phyloP scores from a whole-genome alignment of 2,888 invertebrate species.

The Parnassius orleans region DNA sequence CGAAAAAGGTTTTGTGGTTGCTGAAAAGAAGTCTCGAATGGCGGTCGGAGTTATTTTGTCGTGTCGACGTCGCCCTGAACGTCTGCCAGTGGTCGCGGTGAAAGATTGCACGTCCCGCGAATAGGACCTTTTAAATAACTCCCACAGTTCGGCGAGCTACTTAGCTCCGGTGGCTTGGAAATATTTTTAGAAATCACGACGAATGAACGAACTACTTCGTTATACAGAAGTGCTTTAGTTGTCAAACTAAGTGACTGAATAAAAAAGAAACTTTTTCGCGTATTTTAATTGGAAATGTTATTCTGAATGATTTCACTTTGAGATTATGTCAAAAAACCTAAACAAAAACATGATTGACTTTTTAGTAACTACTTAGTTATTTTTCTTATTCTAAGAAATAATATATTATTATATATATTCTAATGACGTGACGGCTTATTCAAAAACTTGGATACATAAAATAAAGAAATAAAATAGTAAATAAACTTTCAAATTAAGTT shows the following conservation, averaged over 20 bases:
- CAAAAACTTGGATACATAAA: too few species aligned
- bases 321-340: too few species aligned
- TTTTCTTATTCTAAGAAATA: too few species aligned
- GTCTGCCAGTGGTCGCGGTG: slow-evolving; percentile 56
- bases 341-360: too few species aligned
- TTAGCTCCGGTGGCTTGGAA: slow-evolving; percentile 34
- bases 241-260: neutral
- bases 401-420: too few species aligned
- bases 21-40: slow-evolving; percentile 62
- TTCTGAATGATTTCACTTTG: too few species aligned
- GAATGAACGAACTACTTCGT: slow-evolving; percentile 2
- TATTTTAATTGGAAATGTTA: too few species aligned
- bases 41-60: slow-evolving; percentile 67
- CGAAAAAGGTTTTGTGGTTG: slow-evolving; percentile 68
- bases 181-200: slow-evolving; percentile 35
- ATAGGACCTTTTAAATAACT: slow-evolving; percentile 64
- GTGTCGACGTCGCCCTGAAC: slow-evolving; percentile 46
- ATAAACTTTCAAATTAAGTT: too few species aligned
- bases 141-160: slow-evolving; percentile 44
- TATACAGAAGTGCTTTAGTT: slow-evolving; percentile 1
- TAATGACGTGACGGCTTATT: too few species aligned
- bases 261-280: neutral
- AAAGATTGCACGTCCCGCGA: slow-evolving; percentile 61
- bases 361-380: too few species aligned
- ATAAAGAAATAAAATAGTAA: too few species aligned